phyloP scores from a whole-genome alignment of 2,888 invertebrate genomes.

The Gryllus longicercus region DNA sequence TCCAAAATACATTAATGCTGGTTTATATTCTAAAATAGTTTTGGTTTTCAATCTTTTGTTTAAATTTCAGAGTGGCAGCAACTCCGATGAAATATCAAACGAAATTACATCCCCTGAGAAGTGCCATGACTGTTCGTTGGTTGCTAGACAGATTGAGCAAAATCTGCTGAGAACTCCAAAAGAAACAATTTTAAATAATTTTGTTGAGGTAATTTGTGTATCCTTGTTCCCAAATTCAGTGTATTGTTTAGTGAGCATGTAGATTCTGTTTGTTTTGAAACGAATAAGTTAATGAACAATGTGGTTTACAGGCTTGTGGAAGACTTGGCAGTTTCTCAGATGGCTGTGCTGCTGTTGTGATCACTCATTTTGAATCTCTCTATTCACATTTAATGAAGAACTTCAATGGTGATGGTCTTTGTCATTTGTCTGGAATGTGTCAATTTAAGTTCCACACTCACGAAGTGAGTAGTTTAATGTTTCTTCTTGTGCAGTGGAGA shows the following conservation, averaged over 20 bases:
- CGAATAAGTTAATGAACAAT: background rate
- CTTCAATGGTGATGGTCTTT: slow-evolving; percentile 63
- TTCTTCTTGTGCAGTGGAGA: no score
- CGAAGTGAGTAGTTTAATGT: slow-evolving; percentile 27
- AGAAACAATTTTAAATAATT: slow-evolving; percentile 55
- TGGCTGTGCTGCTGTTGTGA: slow-evolving; percentile 70
- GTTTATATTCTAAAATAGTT: no score
- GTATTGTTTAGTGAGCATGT: background rate
- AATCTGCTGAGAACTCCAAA: slow-evolving; percentile 55
- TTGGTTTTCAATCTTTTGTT: no score
- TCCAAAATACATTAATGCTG: no score
- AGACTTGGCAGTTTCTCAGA: slow-evolving; percentile 70
- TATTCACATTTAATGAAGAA: slow-evolving; percentile 60
- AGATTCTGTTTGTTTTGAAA: background rate
- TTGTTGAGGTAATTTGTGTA: background rate
- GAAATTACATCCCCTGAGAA: slow-evolving; percentile 23
- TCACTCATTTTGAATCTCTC: slow-evolving; percentile 70
- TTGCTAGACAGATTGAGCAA: slow-evolving; percentile 53
- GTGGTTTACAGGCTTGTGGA: slow-evolving; percentile 58
- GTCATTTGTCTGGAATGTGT: slow-evolving; percentile 76
- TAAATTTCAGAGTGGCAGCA: background rate
- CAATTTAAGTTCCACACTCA: slow-evolving; percentile 63
- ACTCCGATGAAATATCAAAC: background rate
- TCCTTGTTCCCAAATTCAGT: no score
- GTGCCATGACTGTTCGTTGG: slow-evolving; percentile 54